Base-by-base conservation (phyloP, 2,113 vertebrate genomes). In the Atherinomorus stipes region DNA sequence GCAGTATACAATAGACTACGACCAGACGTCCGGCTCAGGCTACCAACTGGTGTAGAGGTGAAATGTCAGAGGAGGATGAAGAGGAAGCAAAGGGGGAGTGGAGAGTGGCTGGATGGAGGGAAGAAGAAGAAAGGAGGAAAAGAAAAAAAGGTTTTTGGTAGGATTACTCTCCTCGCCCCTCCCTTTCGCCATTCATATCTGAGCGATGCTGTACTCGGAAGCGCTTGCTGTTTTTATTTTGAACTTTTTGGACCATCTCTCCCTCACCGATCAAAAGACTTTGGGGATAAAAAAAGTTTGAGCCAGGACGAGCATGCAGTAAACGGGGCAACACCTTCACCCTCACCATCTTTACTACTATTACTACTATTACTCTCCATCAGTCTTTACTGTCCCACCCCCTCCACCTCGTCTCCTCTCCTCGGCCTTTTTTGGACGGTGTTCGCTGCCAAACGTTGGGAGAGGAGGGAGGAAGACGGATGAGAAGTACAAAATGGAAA, bases 1-100 rank as follows among this genome's bases (percentile, higher is more conserved):
- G 63, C 98, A 99, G 94, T 98, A 97, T 88, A 96, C 97, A 89
- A 98, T 99, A 95, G 98, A 99, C 73, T 99, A 99, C 58, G 98
- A 99, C 93, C 98, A 99, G 87, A 96, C 96, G 51, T 96, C 98
- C 77, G 98, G 98, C 84, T 97, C 96, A 67, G 98, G 98, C 90
- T 99, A 99, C 93, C 98, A 99, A 92, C 95, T 99, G 12, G 98
- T 99, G 94, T 99, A 97, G 94, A 87, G 88, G 47, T 56, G 13
- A 19, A 74, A 42, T 40, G 37, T 66, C 25, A 31, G 38, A 12
- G 45, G 67, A 54, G 25, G 51, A 18, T 18, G 57, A 19, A 37
- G 16, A 18, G 12, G 13, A 28, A 67, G 49, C 44, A 65, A 12
- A 4, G 42, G 50, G 51, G 64, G 12, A 47, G 71, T 44, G 1